phyloP scores from a whole-genome alignment of 2,888 invertebrate genomes.

The Calephelis perditalis region DNA sequence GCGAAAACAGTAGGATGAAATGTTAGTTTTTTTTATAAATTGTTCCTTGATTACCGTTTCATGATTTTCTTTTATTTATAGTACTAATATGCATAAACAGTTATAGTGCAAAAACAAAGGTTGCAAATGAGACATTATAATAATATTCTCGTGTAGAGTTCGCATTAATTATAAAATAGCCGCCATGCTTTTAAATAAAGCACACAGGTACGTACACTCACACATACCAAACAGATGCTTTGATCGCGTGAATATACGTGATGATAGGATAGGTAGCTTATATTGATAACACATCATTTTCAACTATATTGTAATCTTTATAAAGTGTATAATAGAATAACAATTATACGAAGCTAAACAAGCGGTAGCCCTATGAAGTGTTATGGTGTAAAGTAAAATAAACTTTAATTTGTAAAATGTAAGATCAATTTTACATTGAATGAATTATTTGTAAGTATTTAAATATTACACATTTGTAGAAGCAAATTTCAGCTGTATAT shows the following conservation, averaged over 20 bases:
- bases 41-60: too few species aligned
- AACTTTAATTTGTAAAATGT: not conserved
- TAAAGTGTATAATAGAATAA: not conserved
- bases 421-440: not conserved
- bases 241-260: constrained; percentile 10
- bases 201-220: constrained; percentile 35
- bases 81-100: too few species aligned
- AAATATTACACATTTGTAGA: not conserved
- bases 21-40: too few species aligned
- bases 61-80: too few species aligned
- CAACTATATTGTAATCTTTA: not conserved
- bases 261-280: constrained; percentile 11
- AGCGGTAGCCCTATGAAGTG: constrained; percentile 14
- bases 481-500: not conserved
- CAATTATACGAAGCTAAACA: constrained; percentile 5
- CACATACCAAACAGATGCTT: constrained; percentile 26
- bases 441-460: not conserved
- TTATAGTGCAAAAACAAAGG: constrained; percentile 2
- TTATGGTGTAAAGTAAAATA: constrained; percentile 19
- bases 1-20: too few species aligned
- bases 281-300: not conserved
- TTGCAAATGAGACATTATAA: constrained; percentile 12
- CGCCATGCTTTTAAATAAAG: constrained; percentile 37
- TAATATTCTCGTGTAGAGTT: constrained; percentile 10
- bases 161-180: constrained; percentile 27